These are phyloP conservation scores for Esox masquinongy DNA, from an alignment of 2,797 vertebrate genomes.

Conservation along the genomic window DNA sequence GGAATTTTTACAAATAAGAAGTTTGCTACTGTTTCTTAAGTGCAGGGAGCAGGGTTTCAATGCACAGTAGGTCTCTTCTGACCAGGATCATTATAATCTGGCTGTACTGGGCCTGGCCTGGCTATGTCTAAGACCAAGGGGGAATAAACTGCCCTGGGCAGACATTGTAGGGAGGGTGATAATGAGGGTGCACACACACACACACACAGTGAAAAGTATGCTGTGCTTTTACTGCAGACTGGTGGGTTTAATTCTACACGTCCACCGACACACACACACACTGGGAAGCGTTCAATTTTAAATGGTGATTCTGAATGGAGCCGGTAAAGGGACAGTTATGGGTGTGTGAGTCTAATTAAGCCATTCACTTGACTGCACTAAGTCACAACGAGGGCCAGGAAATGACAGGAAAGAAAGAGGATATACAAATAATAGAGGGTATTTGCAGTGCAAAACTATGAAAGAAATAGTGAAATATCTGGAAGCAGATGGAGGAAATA, in stretches of 20 bases:
- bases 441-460: constrained; percentile 5
- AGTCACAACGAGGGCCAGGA: constrained; percentile 28
- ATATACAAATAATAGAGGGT: constrained; percentile 25
- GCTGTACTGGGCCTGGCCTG: constrained; percentile 52
- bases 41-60: constrained; percentile 41
- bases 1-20: too few species aligned
- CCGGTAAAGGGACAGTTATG: constrained; percentile 67
- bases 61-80: constrained; percentile 42
- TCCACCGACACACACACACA: constrained; percentile 56
- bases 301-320: constrained; percentile 68
- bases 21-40: too few species aligned
- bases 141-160: constrained; percentile 70
- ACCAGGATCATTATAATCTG: constrained; percentile 70
- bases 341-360: constrained; percentile 69
- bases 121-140: constrained; percentile 50
- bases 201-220: constrained; percentile 32
- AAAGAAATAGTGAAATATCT: too few species aligned
- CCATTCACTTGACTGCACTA: constrained; percentile 57
- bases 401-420: background rate
- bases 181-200: constrained; percentile 56
- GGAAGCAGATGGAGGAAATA: too few species aligned
- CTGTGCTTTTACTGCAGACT: constrained; percentile 58
- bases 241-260: constrained; percentile 67
- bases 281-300: constrained; percentile 55
- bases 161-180: constrained; percentile 66